A percentile compares a stretch with the other conserved stretches of the same genome.
These are phyloP conservation scores for Melanaphis sacchari DNA, from an alignment of 1,140 invertebrate species.

Conservation along the genomic window DNA sequence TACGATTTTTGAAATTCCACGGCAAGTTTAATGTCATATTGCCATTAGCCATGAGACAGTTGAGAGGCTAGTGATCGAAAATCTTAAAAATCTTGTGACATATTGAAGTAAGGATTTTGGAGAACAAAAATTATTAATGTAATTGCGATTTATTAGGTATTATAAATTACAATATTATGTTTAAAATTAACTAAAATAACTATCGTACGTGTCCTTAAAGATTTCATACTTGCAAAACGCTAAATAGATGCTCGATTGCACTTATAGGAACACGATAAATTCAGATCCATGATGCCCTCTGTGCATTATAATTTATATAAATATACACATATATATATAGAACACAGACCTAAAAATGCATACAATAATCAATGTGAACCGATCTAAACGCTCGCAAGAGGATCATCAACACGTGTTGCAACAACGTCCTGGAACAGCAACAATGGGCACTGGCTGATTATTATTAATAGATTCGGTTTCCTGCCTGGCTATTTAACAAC, in stretches of 20 bases:
- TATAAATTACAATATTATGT: background rate
- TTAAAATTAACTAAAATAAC: background rate
- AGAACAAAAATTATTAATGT: background rate
- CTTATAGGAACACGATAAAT: background rate
- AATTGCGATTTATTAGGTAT: background rate
- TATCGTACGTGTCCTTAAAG: background rate
- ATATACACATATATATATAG: background rate
- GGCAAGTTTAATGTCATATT: background rate
- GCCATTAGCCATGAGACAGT: too few species aligned
- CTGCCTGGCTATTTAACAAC: background rate
- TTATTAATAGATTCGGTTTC: slow-evolving; percentile 38
- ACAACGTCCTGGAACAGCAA: background rate
- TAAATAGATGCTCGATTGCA: background rate
- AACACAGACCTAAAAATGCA: background rate
- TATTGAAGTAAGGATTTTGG: background rate
- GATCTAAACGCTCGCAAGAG: background rate
- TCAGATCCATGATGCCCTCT: background rate
- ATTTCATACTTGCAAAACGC: background rate
- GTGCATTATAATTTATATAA: background rate
- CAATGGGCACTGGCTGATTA: slow-evolving; percentile 25
- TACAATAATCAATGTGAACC: background rate
- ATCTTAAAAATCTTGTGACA: background rate
- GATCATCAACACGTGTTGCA: slow-evolving; percentile 33
- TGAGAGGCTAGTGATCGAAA: too few species aligned
- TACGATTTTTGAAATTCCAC: background rate